A percentile compares a stretch with the other conserved stretches of the same genome.
Conservation (phyloP, 2,888 invertebrate species). For the Nephrocerus scutellatus region DNA sequence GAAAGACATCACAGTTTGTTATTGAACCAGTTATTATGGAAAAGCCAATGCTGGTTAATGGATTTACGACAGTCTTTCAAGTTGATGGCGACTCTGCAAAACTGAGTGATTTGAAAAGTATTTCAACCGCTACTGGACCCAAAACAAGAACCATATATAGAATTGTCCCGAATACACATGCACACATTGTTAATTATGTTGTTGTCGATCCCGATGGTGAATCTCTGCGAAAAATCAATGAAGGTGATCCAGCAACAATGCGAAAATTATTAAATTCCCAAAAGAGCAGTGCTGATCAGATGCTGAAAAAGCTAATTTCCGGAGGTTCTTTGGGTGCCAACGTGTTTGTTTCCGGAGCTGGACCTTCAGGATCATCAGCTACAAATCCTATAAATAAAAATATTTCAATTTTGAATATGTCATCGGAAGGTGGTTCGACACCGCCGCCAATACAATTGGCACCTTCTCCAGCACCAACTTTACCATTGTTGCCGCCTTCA, state of each 20-base stretch:
- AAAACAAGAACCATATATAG: constrained; percentile 33
- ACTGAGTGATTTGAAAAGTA: constrained; percentile 33
- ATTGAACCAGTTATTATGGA: constrained; percentile 33
- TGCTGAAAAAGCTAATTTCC: constrained; percentile 36
- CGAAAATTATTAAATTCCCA: constrained; percentile 38
- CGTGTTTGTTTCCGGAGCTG: constrained; percentile 16
- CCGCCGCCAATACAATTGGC: not conserved
- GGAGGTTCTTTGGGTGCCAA: constrained; percentile 26
- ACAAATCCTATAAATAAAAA: constrained; percentile 1
- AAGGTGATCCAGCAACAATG: constrained; percentile 38
- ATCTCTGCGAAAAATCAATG: constrained; percentile 37
- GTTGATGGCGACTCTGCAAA: constrained; percentile 35
- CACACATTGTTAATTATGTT: constrained; percentile 43
- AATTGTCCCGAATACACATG: constrained; percentile 44
- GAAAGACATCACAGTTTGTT: constrained; percentile 37
- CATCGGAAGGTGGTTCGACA: not conserved
- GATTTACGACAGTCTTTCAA: constrained; percentile 42
- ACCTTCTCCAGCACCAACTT: not conserved
- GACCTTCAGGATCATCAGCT: not conserved
- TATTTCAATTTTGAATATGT: not conserved
- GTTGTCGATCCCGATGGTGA: constrained; percentile 39
- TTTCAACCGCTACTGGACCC: constrained; percentile 9
- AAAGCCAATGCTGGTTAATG: constrained; percentile 40
- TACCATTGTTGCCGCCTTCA: not conserved
- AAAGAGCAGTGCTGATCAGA: constrained; percentile 37